Base-by-base conservation (phyloP, 2,888 invertebrate genomes). In the Coleophora flavipennella region DNA sequence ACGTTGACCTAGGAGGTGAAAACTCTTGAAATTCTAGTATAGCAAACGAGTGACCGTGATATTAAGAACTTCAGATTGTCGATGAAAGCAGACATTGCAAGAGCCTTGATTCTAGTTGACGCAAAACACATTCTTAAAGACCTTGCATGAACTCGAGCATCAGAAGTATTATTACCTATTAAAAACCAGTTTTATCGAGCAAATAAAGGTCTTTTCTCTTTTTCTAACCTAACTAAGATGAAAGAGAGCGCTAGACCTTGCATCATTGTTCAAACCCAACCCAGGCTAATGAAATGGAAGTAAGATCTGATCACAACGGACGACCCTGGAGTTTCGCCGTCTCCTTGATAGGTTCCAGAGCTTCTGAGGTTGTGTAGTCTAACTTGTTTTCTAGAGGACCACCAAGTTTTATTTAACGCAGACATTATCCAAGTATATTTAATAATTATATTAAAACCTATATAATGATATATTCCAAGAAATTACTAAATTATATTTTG, bases 291-390 rank as follows among this genome's bases (percentile, higher is more conserved):
- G 14, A n/a, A 39, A 33, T 31, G 36, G 40, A 36, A 40, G 28
- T 36, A 27, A 39, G 40, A 42, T 42, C 39, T 42, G 36, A 39
- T 33, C 35, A 38, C 20, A 10, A n/a, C n/a, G n/a, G n/a, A 8
- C 34, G 14, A 34, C 8, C 13, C n/a, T 9, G 10, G 29, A 10
- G 10, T 8, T 8, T 3, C 11, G 29, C 8, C n/a, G 29, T n/a
- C 10, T n/a, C n/a, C 11, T 3, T 6, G 2, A 29, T n/a, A n/a
- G n/a, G n/a, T 29, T 3, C 11, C n/a, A 53, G 79, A 81, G 80
- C 80, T 79, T 80, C 71, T 64, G 64, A 67, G 78, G 79, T 77
- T 79, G 80, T 80, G 79, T 75, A 70, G 70, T 60, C 57, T 62
- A 32, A 60, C 58, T 54, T 64, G 57, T 66, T 64, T 20, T 4